Conservation (phyloP, 2,888 invertebrate genomes). For the Dicyrtomina minuta region DNA sequence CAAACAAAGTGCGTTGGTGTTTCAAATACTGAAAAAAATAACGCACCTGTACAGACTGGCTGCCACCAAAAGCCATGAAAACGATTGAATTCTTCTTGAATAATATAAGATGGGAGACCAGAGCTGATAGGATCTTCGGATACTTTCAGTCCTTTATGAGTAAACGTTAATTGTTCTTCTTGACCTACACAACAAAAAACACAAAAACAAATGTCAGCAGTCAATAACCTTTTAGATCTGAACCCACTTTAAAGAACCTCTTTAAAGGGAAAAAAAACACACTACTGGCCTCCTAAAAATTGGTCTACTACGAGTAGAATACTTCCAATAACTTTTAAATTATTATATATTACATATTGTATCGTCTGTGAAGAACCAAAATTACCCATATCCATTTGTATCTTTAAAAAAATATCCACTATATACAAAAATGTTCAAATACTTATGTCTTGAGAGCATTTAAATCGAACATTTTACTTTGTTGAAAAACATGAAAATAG, state of each 20-base stretch:
- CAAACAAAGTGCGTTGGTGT: background rate
- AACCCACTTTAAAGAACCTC: background rate
- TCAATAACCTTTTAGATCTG: background rate
- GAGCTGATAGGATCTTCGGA: conserved; percentile 84
- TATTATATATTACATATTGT: background rate
- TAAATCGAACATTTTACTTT: no score
- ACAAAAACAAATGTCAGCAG: background rate
- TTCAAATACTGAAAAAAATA: no score
- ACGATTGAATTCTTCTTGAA: conserved; percentile 95
- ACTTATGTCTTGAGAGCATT: no score
- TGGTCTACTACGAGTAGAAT: no score
- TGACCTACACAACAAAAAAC: conserved; percentile 59
- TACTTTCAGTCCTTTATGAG: conserved; percentile 67
- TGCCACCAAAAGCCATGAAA: conserved; percentile 99
- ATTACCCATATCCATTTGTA: no score
- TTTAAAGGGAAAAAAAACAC: background rate
- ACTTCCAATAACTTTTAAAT: background rate
- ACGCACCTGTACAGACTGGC: conserved; percentile 60
- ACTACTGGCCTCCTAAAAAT: background rate
- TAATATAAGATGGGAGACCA: conserved; percentile 96
- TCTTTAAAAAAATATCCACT: no score
- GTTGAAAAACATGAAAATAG: no score
- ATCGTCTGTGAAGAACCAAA: no score
- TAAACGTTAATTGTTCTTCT: conserved; percentile 71
- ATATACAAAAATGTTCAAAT: no score